A percentile compares a stretch with the other conserved stretches of the same genome.
Evolutionary conservation across 1,140 invertebrate genomes (phyloP).

Genomic region (Lutraria rhynchaena): DNA sequence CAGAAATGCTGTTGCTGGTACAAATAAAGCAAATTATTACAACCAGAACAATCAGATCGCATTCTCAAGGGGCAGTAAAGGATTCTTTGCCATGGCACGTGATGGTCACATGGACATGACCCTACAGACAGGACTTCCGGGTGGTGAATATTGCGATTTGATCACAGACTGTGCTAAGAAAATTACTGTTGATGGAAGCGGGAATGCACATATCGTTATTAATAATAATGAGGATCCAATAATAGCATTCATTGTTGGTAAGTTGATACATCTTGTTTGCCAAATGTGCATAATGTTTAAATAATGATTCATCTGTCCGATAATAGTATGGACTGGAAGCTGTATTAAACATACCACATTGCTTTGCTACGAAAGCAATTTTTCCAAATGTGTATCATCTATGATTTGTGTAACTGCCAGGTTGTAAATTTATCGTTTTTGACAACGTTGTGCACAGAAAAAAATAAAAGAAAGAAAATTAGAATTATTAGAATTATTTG

Average conservation of each 20-base stretch:
- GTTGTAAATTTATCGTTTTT: too few relatives aligned
- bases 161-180: slow-evolving; percentile 89
- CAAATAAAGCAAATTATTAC: slow-evolving; percentile 66
- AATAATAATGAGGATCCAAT: slow-evolving; percentile 87
- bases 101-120: slow-evolving; percentile 69
- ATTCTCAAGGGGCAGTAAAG: slow-evolving; percentile 76
- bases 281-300: too few relatives aligned
- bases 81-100: slow-evolving; percentile 79
- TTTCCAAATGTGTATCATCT: too few relatives aligned
- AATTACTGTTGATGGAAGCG: slow-evolving; percentile 86
- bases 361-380: too few relatives aligned
- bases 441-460: too few relatives aligned
- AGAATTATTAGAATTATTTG: too few relatives aligned
- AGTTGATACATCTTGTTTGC: too few relatives aligned
- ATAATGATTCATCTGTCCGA: too few relatives aligned
- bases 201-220: slow-evolving; percentile 87
- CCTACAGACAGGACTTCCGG: slow-evolving; percentile 87
- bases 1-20: slow-evolving; percentile 71
- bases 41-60: slow-evolving; percentile 75
- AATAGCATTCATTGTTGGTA: slow-evolving; percentile 88
- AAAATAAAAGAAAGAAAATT: too few relatives aligned
- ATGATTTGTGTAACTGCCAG: too few relatives aligned
- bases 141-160: slow-evolving; percentile 93
- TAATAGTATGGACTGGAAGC: too few relatives aligned
- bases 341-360: background rate